phyloP scores from a whole-genome alignment of 1,140 invertebrate genomes.

The Argopecten irradians region DNA sequence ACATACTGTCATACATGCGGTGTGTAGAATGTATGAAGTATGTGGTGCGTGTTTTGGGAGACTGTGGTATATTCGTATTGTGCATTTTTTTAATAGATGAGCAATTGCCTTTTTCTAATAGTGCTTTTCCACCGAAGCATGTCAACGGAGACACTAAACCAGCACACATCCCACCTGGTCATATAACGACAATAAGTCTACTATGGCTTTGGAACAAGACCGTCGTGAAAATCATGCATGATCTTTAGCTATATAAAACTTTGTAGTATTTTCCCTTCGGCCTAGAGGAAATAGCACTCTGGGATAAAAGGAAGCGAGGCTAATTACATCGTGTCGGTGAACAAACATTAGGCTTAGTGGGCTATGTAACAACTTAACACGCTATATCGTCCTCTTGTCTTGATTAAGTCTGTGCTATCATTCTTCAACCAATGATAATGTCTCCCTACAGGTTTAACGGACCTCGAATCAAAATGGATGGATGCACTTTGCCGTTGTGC shows the following conservation, averaged over 20 bases:
- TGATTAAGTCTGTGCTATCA: constrained; percentile 11
- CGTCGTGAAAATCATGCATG: too few species aligned
- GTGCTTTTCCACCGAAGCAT: too few species aligned
- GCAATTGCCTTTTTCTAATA: too few species aligned
- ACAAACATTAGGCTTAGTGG: constrained; percentile 3
- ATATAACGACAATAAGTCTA: too few species aligned
- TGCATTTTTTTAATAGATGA: too few species aligned
- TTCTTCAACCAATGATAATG: not conserved
- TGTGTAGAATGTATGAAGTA: too few species aligned
- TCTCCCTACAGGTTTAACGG: not conserved
- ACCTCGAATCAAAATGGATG: not conserved
- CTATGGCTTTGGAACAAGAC: too few species aligned
- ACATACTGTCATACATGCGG: too few species aligned
- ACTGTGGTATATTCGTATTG: too few species aligned
- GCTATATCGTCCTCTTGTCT: not conserved
- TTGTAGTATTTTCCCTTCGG: not conserved
- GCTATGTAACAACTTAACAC: constrained; percentile 11
- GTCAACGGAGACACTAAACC: too few species aligned
- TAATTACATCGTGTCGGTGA: not conserved
- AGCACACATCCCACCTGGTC: too few species aligned
- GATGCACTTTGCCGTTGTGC: constrained; percentile 1
- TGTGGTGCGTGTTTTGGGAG: too few species aligned
- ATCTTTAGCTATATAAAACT: not conserved
- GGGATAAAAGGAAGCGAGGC: not conserved
- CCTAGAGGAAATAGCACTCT: not conserved